phyloP scores from a whole-genome alignment of 2,797 vertebrate genomes.

The Sus cebifrons region DNA sequence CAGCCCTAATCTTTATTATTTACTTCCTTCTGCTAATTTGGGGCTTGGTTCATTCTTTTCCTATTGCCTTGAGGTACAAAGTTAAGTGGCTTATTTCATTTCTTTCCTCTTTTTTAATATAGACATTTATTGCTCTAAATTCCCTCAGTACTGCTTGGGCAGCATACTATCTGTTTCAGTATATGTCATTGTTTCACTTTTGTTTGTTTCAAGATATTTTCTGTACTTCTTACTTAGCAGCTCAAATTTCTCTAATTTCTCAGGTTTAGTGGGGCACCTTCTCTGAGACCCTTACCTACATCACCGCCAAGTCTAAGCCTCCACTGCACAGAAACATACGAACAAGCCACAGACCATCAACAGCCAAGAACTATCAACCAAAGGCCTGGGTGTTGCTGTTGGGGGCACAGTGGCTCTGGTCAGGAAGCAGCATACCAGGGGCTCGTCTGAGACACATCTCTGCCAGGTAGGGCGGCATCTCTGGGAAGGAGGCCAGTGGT shows the following conservation, averaged over 20 bases:
- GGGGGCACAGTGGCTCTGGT: no score
- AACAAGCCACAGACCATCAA: neutral
- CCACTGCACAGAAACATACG: neutral
- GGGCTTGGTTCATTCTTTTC: no score
- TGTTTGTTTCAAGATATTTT: neutral
- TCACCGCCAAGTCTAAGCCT: neutral
- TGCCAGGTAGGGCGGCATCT: rapidly evolving
- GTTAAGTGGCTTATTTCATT: no score
- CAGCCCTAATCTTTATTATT: no score
- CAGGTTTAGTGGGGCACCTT: neutral
- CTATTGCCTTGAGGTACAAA: no score
- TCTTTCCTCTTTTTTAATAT: no score
- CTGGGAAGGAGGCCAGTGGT: neutral
- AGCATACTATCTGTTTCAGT: neutral
- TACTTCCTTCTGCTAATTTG: no score
- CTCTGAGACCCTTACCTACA: neutral
- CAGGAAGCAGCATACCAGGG: rapidly evolving
- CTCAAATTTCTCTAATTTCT: neutral
- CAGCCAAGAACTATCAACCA: neutral
- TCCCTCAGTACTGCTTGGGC: neutral
- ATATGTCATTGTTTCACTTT: neutral
- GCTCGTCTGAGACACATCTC: neutral
- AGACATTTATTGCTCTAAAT: neutral
- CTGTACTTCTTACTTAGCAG: neutral
- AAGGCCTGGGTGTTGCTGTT: neutral